phyloP scores from a whole-genome alignment of 2,113 vertebrate genomes.

The Thamnophis sirtalis region DNA sequence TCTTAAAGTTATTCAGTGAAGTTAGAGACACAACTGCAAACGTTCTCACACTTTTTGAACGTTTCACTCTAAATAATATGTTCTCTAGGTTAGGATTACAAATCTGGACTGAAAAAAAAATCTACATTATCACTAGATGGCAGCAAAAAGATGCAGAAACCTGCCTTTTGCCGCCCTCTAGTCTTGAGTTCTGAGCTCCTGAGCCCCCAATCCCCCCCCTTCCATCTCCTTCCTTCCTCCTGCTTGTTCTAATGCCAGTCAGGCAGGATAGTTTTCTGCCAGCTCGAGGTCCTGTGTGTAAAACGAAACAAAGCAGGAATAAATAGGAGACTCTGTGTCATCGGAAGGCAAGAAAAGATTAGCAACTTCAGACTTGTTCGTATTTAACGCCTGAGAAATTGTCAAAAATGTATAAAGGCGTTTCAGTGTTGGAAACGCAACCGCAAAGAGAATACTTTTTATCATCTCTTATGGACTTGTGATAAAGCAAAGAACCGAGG shows the following conservation, averaged over 20 bases:
- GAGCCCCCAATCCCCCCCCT: background rate
- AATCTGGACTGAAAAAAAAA: background rate
- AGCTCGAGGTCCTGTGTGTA: background rate
- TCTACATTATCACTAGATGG: background rate
- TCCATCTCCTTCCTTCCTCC: background rate
- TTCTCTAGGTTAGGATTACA: background rate
- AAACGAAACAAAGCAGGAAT: background rate
- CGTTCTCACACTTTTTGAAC: constrained; percentile 32
- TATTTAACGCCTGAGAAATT: background rate
- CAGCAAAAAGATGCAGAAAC: background rate
- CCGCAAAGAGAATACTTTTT: background rate
- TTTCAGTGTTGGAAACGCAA: background rate
- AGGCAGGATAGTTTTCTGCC: background rate
- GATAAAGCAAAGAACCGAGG: background rate
- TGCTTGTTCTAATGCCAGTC: background rate
- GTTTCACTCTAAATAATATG: background rate
- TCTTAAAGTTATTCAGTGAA: constrained; percentile 20
- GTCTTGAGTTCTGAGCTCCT: background rate
- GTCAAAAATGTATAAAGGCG: background rate
- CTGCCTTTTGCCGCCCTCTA: background rate
- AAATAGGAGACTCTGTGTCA: background rate
- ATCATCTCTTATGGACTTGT: background rate
- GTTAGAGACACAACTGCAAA: constrained; percentile 27
- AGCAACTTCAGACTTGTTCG: background rate
- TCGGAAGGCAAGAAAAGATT: background rate